Percentiles rank a stretch among this genome's conserved stretches.
phyloP scores from a whole-genome alignment of 1,140 invertebrate genomes.

The Bilobella aurantiaca region DNA sequence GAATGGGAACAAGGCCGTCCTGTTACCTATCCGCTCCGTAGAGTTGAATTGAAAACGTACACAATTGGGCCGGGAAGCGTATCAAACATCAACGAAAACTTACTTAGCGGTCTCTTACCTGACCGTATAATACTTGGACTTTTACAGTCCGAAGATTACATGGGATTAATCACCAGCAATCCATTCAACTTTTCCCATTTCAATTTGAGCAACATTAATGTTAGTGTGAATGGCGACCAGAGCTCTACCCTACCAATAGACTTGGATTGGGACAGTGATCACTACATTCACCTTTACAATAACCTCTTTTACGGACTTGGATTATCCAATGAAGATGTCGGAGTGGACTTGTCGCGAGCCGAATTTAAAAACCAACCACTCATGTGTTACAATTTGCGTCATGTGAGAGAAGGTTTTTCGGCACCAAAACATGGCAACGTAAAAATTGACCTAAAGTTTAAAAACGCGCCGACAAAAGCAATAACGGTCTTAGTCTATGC shows the following conservation, averaged over 20 bases:
- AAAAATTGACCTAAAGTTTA: slow-evolving; percentile 23
- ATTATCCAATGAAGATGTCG: not conserved
- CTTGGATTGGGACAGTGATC: slow-evolving; percentile 8
- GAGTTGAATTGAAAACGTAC: slow-evolving; percentile 22
- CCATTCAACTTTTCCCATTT: slow-evolving; percentile 23
- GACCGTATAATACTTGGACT: slow-evolving; percentile 22
- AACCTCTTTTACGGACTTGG: slow-evolving; percentile 12
- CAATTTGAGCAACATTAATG: slow-evolving; percentile 12
- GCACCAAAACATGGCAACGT: slow-evolving; percentile 15
- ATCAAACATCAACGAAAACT: slow-evolving; percentile 16
- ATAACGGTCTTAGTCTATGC: slow-evolving; percentile 16
- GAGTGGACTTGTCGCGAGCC: slow-evolving; percentile 8
- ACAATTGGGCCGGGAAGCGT: slow-evolving; percentile 14
- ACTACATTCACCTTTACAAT: slow-evolving; percentile 4
- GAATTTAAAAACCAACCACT: slow-evolving; percentile 11
- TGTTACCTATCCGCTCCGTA: slow-evolving; percentile 19
- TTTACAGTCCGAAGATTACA: slow-evolving; percentile 17
- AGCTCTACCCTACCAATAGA: not conserved
- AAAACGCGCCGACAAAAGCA: not conserved
- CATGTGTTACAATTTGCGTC: slow-evolving; percentile 3
- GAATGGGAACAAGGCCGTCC: not conserved
- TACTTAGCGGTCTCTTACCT: slow-evolving; percentile 25
- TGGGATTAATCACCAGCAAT: slow-evolving; percentile 11
- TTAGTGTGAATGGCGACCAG: slow-evolving; percentile 20
- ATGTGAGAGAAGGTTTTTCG: not conserved